Base-by-base conservation (phyloP, 2,113 vertebrate species). In the Melanerpes aurifrons region DNA sequence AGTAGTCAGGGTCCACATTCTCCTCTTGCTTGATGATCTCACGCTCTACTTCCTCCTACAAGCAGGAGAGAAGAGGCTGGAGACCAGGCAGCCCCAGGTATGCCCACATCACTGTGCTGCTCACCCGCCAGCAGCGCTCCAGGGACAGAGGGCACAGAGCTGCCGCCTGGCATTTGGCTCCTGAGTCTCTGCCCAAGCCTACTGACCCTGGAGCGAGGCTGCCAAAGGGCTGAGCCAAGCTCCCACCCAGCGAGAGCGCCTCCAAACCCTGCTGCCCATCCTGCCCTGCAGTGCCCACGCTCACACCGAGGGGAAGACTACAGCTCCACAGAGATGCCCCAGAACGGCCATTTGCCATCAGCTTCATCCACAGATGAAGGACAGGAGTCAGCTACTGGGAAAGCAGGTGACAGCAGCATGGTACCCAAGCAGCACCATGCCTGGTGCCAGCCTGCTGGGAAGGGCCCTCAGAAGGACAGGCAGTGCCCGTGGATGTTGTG, bases 1-100 rank as follows among this genome's bases (percentile, higher is more conserved):
- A 99, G 95, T 99, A 99, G 95, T 99, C 99, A 0, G 99, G 99
- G 96, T 99, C 99, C 95, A 99, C 99, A 0, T 99, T 99, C 97
- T 99, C 99, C 97, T 99, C 99, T 96, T 99, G 99, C 93, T 99
- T 99, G 94, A 99, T 99, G 96, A 99, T 99, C 97, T 99, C 99
- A 5, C 99, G 97, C 94, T 99, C 99, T 28, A 99, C 99, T 96
- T 99, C 99, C 96, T 99, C 99, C 99, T 99, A 35, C 59, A 71
- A 75, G 40, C 50, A 26, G 29, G 59, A 48, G 48, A 63, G 4
- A 10, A 58, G 43, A 10, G 10, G 45, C 32, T 63, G 0, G 0
- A 82, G 70, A 20, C 1, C 1, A 5, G 63, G 31, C 47, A 48
- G 69, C 40, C 20, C 0, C 45, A 53, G 50, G 40, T 24, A 20